Conservation (phyloP, 2,888 invertebrate species). For the Eucriotettix oculatus region DNA sequence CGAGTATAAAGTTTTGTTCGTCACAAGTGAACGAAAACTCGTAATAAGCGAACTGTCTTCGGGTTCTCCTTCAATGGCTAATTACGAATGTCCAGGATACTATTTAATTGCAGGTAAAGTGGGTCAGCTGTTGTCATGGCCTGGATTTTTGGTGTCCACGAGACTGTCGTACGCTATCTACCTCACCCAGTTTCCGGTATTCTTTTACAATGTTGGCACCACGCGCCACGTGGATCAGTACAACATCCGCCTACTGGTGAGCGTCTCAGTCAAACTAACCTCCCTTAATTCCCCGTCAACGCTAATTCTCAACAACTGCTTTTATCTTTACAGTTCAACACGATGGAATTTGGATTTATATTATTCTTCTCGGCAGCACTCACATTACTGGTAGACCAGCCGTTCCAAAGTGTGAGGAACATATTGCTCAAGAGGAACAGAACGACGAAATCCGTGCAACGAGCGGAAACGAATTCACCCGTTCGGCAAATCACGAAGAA, state of each 20-base stretch:
- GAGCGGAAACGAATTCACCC: too few relatives aligned
- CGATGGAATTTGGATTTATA: constrained; percentile 40
- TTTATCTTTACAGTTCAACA: constrained; percentile 34
- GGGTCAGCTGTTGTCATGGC: constrained; percentile 37
- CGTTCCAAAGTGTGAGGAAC: constrained; percentile 41
- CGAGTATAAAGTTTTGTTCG: too few relatives aligned
- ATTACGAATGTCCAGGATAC: too few relatives aligned
- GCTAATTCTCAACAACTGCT: constrained; percentile 4
- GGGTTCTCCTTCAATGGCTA: too few relatives aligned
- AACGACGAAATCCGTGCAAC: too few relatives aligned
- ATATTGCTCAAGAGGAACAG: constrained; percentile 4
- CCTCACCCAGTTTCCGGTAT: constrained; percentile 52
- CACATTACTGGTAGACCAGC: constrained; percentile 46
- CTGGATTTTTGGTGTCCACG: constrained; percentile 43
- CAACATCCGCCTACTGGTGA: constrained; percentile 38
- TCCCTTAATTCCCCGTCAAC: constrained; percentile 1
- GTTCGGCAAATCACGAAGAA: too few relatives aligned
- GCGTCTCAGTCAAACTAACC: constrained; percentile 5
- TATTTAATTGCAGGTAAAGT: constrained; percentile 30
- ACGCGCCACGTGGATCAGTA: constrained; percentile 39
- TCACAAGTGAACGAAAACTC: too few relatives aligned
- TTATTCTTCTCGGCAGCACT: constrained; percentile 34
- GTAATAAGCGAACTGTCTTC: too few relatives aligned
- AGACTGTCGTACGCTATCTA: constrained; percentile 54
- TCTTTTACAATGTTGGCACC: constrained; percentile 49